A percentile compares a stretch with the other conserved stretches of the same genome.
phyloP scores from a whole-genome alignment of 2,113 vertebrate genomes.

The Gnathonemus longibarbis region DNA sequence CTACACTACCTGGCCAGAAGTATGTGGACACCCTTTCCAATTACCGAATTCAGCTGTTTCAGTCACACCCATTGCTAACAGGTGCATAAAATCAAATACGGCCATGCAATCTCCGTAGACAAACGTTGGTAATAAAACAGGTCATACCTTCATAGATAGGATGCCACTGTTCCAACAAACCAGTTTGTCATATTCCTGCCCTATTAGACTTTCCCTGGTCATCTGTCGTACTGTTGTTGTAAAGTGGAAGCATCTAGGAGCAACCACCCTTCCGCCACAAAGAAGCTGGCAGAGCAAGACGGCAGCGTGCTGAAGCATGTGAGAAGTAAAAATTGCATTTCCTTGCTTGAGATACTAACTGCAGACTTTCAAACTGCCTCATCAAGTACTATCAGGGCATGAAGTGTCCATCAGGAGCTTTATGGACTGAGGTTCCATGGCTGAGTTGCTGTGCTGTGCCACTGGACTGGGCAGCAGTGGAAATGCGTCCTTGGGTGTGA shows the following conservation, averaged over 20 bases:
- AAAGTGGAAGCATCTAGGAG: neutral
- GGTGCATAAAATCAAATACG: neutral
- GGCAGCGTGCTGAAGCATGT: neutral
- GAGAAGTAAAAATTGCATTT: neutral
- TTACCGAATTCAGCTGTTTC: neutral
- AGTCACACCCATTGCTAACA: neutral
- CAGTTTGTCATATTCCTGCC: neutral
- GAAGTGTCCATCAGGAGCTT: neutral
- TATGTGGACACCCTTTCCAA: neutral
- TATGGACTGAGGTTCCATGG: neutral
- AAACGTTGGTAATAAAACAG: neutral
- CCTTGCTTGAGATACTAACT: neutral
- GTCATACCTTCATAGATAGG: neutral
- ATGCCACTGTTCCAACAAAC: neutral
- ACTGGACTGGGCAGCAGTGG: neutral
- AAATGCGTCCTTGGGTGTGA: neutral
- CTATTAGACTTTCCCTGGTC: neutral
- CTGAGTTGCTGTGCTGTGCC: neutral
- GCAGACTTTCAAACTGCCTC: neutral
- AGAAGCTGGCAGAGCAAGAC: neutral
- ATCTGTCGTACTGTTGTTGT: neutral
- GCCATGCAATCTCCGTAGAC: neutral
- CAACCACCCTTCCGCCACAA: neutral
- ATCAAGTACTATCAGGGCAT: neutral
- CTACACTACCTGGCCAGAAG: neutral